Evolutionary conservation across 2,113 vertebrate genomes (phyloP), one percentile per base, ranked within the genome.

Genomic region (Apteryx owenii): DNA sequence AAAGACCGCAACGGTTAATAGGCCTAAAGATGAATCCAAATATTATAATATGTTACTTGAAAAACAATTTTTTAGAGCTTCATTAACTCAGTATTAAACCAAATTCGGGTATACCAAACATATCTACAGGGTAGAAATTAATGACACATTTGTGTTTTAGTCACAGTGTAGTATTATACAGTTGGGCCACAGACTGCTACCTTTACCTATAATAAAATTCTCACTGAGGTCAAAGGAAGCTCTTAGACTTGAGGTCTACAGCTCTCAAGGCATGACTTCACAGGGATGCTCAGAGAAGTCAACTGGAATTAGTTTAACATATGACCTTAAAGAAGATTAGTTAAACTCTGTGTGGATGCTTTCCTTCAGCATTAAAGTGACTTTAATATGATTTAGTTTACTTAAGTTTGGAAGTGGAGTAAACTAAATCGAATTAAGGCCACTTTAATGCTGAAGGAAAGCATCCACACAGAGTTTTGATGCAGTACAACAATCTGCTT

Each of bases 351-450:
- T 20, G 33, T 72, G 58, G 53, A 94, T 79, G 71, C 62, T 88
- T 80, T 88, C 70, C 73, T 85, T 91, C 81, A 85, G 62, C 87
- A 88, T 46, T 75, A 80, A 84, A 88, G 70, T 60, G 54, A 88
- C 92, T 94, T 86, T 78, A 95, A 94, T 84, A 51, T 17, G n/a
- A 93, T 95, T 96, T 90, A 5, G 2, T 81, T 65, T 86, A 84
- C 60, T 93, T 71, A 71, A 78, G 54, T 92, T 94, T 88, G 64
- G 60, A 95, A 89, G 44, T 6, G 22, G 94, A 92, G 73, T 90
- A 46, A 90, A 78, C 50, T 60, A 69, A 94, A 96, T 96, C 2
- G 2, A 92, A 93, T 95, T 81, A 92, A 65, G 38, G 54, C 17
- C 38, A 38, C 83, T 90, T 66, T 7, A 90, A 86, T 28, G 14